Conservation (phyloP, 1,140 invertebrate species). For the Camponotus vicinus region DNA sequence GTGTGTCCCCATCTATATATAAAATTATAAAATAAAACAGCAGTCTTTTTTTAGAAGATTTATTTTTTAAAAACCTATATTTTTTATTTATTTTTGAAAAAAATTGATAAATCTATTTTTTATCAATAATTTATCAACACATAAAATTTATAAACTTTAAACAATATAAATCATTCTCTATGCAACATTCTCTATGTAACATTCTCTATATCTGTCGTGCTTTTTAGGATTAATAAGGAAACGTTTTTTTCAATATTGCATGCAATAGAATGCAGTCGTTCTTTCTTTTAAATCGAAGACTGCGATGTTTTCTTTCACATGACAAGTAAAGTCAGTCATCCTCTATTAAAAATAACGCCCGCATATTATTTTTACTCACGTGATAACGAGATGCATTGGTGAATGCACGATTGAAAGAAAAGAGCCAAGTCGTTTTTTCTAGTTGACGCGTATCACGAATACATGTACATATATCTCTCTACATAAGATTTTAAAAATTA, state of each 20-base stretch:
- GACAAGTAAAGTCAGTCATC: conserved; percentile 27
- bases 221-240: conserved; percentile 25
- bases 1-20: background rate
- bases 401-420: conserved; percentile 19
- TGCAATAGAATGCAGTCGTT: conserved; percentile 6
- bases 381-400: conserved; percentile 7
- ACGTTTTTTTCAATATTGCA: background rate
- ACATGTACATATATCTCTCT: conserved; percentile 63
- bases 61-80: background rate
- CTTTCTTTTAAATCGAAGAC: conserved; percentile 23
- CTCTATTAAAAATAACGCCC: conserved; percentile 37
- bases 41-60: background rate
- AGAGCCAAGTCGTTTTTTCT: conserved; percentile 53
- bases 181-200: no score
- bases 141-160: conserved; percentile 4
- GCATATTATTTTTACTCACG: conserved; percentile 31
- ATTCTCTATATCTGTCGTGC: background rate
- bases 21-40: conserved; percentile 10
- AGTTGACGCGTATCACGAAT: conserved; percentile 43
- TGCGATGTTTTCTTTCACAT: conserved; percentile 3
- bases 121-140: background rate
- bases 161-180: background rate
- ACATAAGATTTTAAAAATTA: conserved; percentile 58
- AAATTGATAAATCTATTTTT: background rate
- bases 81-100: background rate